Conservation (phyloP, 1,140 invertebrate genomes). For the Lepidurus couesii region DNA sequence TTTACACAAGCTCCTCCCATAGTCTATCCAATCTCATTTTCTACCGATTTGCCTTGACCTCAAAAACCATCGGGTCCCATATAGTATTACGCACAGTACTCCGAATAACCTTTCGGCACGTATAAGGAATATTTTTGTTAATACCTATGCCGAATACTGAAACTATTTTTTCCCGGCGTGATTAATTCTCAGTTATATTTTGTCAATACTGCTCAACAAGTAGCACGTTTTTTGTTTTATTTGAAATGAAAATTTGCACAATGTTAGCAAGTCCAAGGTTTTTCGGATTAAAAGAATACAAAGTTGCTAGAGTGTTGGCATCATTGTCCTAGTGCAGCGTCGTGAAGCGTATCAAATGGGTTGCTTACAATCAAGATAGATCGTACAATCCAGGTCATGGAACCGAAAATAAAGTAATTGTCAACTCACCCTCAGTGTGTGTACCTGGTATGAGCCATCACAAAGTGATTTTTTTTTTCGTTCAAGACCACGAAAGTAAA, state of each 20-base stretch:
- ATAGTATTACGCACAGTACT: not conserved
- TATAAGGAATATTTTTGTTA: not conserved
- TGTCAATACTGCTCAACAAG: too few relatives aligned
- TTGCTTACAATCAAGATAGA: not conserved
- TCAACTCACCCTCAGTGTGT: not conserved
- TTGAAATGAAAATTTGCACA: too few relatives aligned
- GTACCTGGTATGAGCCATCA: constrained; percentile 3
- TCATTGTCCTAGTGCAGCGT: not conserved
- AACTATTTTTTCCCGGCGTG: too few relatives aligned
- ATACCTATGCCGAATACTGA: too few relatives aligned
- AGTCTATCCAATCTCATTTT: not conserved
- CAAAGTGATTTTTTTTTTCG: not conserved
- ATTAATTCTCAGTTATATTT: too few relatives aligned
- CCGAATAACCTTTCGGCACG: not conserved
- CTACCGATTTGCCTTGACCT: not conserved
- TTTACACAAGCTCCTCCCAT: not conserved
- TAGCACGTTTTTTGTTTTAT: too few relatives aligned
- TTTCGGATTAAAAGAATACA: not conserved
- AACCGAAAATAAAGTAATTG: not conserved
- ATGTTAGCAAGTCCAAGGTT: not conserved
- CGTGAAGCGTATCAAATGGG: constrained; percentile 9
- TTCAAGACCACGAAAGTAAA: not conserved
- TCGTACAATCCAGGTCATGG: constrained; percentile 13
- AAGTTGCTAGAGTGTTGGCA: not conserved
- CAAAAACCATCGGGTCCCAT: not conserved